A percentile compares a stretch with the other conserved stretches of the same genome.
phyloP scores from a whole-genome alignment of 2,888 invertebrate species.

The Acrobasis repandana region DNA sequence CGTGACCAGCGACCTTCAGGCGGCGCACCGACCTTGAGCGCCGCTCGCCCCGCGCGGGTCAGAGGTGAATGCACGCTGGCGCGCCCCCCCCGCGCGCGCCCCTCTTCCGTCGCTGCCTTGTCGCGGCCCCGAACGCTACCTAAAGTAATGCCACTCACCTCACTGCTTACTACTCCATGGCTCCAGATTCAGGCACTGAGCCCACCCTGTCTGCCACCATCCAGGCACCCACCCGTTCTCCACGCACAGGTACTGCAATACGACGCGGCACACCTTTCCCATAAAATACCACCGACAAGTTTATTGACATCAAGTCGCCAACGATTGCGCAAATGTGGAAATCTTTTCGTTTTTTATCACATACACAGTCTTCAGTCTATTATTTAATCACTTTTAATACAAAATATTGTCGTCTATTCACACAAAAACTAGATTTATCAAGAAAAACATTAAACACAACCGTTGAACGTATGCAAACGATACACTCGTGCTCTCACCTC shows the following conservation, averaged over 20 bases:
- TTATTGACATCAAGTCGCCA: conserved; percentile 80
- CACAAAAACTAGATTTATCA: conserved; percentile 61
- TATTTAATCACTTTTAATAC: conserved; percentile 56
- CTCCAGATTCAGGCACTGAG: conserved; percentile 49
- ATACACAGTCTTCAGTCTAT: conserved; percentile 56
- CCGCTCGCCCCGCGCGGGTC: conserved; percentile 79
- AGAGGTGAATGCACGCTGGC: conserved; percentile 79
- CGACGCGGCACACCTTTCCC: conserved; percentile 81
- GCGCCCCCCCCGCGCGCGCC: conserved; percentile 52
- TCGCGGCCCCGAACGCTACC: conserved; percentile 52
- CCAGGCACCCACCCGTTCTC: conserved; percentile 59
- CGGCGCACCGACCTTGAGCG: conserved; percentile 82
- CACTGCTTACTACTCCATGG: conserved; percentile 61
- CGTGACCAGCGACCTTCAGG: conserved; percentile 80
- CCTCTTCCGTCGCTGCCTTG: conserved; percentile 44
- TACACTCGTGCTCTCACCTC: conserved; percentile 71
- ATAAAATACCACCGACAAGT: conserved; percentile 81
- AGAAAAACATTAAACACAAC: conserved; percentile 75
- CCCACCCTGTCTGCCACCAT: conserved; percentile 46
- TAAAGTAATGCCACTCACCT: conserved; percentile 64
- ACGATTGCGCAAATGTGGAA: conserved; percentile 69
- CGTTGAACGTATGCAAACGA: conserved; percentile 45
- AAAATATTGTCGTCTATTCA: conserved; percentile 57
- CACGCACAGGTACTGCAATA: conserved; percentile 72
- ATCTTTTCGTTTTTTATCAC: conserved; percentile 56